These are phyloP conservation scores for Lasius fuliginosus DNA, from an alignment of 2,888 invertebrate genomes.

Conservation along the genomic window DNA sequence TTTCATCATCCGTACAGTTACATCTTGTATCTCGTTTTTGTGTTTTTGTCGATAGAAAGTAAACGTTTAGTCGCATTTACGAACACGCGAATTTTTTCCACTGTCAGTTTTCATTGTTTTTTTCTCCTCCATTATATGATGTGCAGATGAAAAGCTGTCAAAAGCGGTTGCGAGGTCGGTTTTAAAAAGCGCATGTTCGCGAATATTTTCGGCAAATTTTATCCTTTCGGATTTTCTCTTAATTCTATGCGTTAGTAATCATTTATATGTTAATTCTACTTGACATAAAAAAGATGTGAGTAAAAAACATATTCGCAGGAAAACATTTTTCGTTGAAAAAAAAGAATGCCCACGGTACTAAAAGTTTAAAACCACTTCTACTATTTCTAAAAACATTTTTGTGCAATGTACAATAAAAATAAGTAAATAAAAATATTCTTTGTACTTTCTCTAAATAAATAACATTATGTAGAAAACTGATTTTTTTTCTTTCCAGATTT, in stretches of 20 bases:
- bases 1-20: conserved; percentile 26
- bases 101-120: conserved; percentile 26
- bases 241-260: conserved; percentile 26
- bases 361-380: neutral
- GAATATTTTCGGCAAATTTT: conserved; percentile 33
- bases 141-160: conserved; percentile 40
- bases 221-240: conserved; percentile 4
- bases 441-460: neutral
- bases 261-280: conserved; percentile 44
- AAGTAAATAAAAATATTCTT: neutral
- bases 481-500: neutral
- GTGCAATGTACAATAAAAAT: neutral
- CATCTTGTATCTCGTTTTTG: conserved; percentile 13
- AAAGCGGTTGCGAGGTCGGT: conserved; percentile 28
- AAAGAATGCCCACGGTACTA: neutral
- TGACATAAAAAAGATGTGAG: neutral
- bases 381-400: neutral
- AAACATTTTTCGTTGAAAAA: conserved; percentile 24
- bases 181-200: conserved; percentile 11
- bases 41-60: conserved; percentile 25
- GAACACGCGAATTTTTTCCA: conserved; percentile 21
- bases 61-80: conserved; percentile 27
- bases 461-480: neutral
- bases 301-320: neutral
- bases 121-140: neutral